phyloP scores from a whole-genome alignment of 2,888 invertebrate genomes.

The Mesodorylaimus sp. region DNA sequence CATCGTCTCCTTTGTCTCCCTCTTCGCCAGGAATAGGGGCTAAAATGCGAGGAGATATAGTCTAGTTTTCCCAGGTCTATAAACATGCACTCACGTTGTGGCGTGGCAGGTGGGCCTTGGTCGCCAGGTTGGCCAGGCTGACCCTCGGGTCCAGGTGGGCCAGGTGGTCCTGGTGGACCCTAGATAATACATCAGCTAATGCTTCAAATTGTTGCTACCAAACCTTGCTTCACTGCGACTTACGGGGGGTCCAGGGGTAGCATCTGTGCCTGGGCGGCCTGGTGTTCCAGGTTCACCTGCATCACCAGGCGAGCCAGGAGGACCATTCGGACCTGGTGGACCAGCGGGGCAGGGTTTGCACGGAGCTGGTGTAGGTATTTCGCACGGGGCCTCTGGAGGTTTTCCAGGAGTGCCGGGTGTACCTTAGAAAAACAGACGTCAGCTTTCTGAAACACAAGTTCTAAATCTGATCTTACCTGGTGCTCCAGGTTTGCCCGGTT shows the following conservation, averaged over 20 bases:
- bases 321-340: constrained; percentile 19
- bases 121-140: too few relatives aligned
- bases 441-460: too few relatives aligned
- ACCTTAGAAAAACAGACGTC: too few relatives aligned
- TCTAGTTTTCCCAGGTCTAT: too few relatives aligned
- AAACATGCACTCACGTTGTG: too few relatives aligned
- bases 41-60: too few relatives aligned
- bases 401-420: constrained; percentile 15
- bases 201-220: too few relatives aligned
- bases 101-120: too few relatives aligned
- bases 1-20: constrained; percentile 13
- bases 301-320: constrained; percentile 4
- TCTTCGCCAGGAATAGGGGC: too few relatives aligned
- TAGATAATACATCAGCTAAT: too few relatives aligned
- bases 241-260: constrained; percentile 5
- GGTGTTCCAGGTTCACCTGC: constrained; percentile 4
- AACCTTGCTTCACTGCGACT: constrained; percentile 3
- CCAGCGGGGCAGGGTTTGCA: constrained; percentile 21
- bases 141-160: constrained; percentile 5
- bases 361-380: constrained; percentile 3
- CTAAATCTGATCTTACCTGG: too few relatives aligned
- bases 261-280: constrained; percentile 3
- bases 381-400: constrained; percentile 8
- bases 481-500: constrained; percentile 15
- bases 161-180: constrained; percentile 5